Base-by-base conservation (phyloP, 30 jellyfish, hydroid and myxozoan species). In the Aurelia aurita complex sp. Pacific region DNA sequence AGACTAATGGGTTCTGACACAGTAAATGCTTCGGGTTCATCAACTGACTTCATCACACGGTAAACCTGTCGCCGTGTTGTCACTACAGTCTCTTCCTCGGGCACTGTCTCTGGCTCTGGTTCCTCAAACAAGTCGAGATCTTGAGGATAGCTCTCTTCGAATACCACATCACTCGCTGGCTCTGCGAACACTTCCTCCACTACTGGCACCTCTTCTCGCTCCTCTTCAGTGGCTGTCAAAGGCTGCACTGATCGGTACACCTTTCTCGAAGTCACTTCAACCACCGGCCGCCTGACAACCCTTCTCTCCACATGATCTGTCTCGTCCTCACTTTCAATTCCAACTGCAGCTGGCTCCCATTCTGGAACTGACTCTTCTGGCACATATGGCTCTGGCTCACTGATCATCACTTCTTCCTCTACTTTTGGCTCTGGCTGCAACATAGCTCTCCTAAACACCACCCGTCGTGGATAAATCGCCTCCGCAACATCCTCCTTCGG, bases 201-300 rank as follows among this genome's bases (percentile, higher is more conserved):
- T 2, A 81, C 74, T n/a, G 18, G 54, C 80, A 33, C 82, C 40
- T 16, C 84, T 52, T 63, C 74, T 10, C 14, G 64, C 80, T 59
- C 82, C 78, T 60, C 43, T 38, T 40, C 34, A 32, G 86, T 38
- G 35, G 33, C 86, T n/a, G 7, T 38, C 32, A 34, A 34, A 18
- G 88, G 78, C 46, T 79, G 60, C 91, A 15, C 85, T 13, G 69
- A 13, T 69, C 85, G 70, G 91, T 68, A 69, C 59, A 82, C 91
- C 60, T 23, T 42, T 51, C 89, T 80, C n/a, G 81, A 64, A 13
- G 89, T 63, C 71, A 50, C 65, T 52, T 64, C 89, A 14, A 52
- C 80, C 69, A 82, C 85, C 40, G 78, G 79, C 69, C 77, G 67
- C 42, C 85, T 82, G 10, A 70, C 85, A 32, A 82, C 83, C 59